Base-by-base conservation (phyloP, 64 coral and sea anemone genomes). In the Dendrophyllia cribrosa region DNA sequence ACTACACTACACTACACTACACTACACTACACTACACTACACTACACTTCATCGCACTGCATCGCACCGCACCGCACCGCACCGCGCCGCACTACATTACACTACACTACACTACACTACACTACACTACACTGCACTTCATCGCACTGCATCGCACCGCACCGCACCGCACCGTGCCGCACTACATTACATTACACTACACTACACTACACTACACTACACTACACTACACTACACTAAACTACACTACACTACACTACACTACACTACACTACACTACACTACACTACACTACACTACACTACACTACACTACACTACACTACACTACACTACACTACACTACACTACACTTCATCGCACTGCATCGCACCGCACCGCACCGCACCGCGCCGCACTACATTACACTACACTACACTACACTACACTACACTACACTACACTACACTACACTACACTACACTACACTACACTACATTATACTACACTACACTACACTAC, bases 231-330 rank as follows among this genome's bases (percentile, higher is more conserved):
- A 59, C 22, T 58, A 68, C 76, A 65, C 75, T 56, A 90, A 59
- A 81, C 76, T 16, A 70, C 48, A 81, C 75, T 76, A 25, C 56
- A 90, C 76, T 77, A 56, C 71, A 78, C 87, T 89, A 77, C 87
- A 80, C 75, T 80, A 74, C 71, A 11, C 71, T 74, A 74, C 71
- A 74, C 71, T 12, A 74, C 8, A 43, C 71, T 74, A 74, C n/a
- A 74, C 71, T 74, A 24, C 46, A n/a, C 71, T 46, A 43, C 53
- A 56, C 53, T 10, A 56, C 53, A 56, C 53, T 10, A 56, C 10
- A 5, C 53, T 10, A 56, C 53, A 56, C 53, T 10, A 6, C 53
- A 56, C 53, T 10, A 56, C 53, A 56, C 53, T 10, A 56, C 53
- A 56, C 53, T 10, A 56, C 53, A 56, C 53, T 56, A 56, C 53